Evolutionary conservation across 2,113 vertebrate genomes (phyloP).

Genomic region (Phyllopteryx taeniolatus): DNA sequence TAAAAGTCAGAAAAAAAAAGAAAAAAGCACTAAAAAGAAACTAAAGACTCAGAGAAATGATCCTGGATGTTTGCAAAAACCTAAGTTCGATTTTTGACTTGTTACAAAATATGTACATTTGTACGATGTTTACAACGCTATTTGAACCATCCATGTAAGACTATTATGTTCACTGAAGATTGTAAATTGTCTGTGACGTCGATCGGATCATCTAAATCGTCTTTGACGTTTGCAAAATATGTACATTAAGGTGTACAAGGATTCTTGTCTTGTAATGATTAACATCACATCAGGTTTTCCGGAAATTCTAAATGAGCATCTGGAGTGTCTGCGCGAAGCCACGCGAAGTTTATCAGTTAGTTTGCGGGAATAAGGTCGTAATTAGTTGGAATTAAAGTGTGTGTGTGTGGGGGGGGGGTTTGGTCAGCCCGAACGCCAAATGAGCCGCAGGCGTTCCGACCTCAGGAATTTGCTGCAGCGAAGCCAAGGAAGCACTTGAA

Average conservation of each 20-base stretch:
- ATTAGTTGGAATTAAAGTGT: constrained; percentile 69
- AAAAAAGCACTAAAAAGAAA: too few species aligned
- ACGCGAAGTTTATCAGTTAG: constrained; percentile 70
- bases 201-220: background rate
- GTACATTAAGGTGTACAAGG: background rate
- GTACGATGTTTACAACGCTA: background rate
- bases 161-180: too few species aligned
- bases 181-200: background rate
- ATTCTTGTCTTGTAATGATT: background rate
- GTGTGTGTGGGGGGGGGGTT: background rate
- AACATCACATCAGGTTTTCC: background rate
- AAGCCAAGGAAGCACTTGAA: constrained; percentile 55
- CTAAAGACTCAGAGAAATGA: too few species aligned
- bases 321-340: constrained; percentile 37
- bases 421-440: constrained; percentile 66
- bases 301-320: background rate
- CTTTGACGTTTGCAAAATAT: background rate
- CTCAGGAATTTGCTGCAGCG: constrained; percentile 68
- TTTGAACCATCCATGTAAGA: background rate
- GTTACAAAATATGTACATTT: too few species aligned
- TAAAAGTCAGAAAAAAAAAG: too few species aligned
- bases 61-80: too few species aligned
- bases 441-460: constrained; percentile 71
- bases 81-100: too few species aligned
- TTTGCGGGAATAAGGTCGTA: constrained; percentile 67